A percentile compares a stretch with the other conserved stretches of the same genome.
Evolutionary conservation across 2,113 vertebrate species (phyloP).

Genomic region (Euleptes europaea): DNA sequence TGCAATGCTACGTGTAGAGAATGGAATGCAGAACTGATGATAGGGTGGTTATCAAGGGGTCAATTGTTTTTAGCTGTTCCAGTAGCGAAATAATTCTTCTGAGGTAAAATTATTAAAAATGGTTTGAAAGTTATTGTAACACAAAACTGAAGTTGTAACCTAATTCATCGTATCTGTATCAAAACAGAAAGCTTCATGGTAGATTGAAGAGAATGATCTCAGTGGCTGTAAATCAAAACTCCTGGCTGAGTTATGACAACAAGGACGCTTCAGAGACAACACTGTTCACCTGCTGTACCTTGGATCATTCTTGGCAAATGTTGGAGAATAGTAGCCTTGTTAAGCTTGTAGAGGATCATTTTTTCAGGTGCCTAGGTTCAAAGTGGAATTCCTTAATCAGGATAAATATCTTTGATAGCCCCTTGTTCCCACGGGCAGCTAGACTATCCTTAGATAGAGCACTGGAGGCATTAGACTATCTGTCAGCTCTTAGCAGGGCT

Average conservation of each 20-base stretch:
- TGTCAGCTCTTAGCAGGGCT: too few species aligned
- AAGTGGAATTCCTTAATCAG: neutral
- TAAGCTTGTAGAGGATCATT: slow-evolving; percentile 3
- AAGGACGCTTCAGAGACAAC: neutral
- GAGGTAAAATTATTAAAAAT: slow-evolving; percentile 1
- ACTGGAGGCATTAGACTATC: too few species aligned
- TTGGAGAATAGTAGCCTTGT: neutral
- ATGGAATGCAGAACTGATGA: slow-evolving; percentile 28
- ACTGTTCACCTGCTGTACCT: neutral
- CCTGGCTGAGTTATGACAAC: neutral
- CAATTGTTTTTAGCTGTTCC: slow-evolving; percentile 7
- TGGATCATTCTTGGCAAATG: neutral
- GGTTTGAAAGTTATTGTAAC: neutral
- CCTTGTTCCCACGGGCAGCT: neutral
- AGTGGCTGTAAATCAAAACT: slow-evolving; percentile 17
- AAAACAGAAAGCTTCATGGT: slow-evolving; percentile 23
- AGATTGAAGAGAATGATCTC: slow-evolving; percentile 12
- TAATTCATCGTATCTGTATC: neutral
- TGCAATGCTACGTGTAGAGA: neutral
- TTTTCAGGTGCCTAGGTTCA: neutral
- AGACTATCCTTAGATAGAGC: too few species aligned
- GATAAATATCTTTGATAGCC: slow-evolving; percentile 1
- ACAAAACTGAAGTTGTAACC: slow-evolving; percentile 1
- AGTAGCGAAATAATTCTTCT: slow-evolving; percentile 2
- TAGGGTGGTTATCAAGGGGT: neutral